phyloP scores from a whole-genome alignment of 2,888 invertebrate genomes.

The Horisme vitalbata region DNA sequence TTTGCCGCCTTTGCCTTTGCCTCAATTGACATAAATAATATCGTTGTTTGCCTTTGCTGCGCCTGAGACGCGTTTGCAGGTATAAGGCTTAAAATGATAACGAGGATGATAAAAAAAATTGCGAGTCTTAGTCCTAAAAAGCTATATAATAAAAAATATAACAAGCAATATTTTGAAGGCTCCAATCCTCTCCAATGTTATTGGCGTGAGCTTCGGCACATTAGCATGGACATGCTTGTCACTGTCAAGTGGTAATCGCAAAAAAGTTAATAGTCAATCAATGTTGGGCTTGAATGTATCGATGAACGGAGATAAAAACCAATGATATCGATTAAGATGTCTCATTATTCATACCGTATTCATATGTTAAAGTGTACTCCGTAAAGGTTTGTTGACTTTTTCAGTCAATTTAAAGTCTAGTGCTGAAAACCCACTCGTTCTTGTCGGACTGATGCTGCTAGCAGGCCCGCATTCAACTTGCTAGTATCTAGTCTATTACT shows the following conservation, averaged over 20 bases:
- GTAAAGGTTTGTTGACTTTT: too few species aligned
- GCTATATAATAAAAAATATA: constrained; percentile 5
- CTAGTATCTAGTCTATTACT: too few species aligned
- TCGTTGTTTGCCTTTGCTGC: too few species aligned
- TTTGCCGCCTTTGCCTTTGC: too few species aligned
- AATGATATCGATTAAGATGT: constrained; percentile 24
- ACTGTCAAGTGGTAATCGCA: constrained; percentile 57
- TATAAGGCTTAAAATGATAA: too few species aligned
- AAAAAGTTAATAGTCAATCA: constrained; percentile 43
- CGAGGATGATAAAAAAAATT: not conserved
- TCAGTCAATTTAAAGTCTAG: too few species aligned
- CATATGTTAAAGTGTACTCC: not conserved
- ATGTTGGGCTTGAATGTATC: constrained; percentile 18
- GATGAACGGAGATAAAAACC: constrained; percentile 20
- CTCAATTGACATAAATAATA: too few species aligned
- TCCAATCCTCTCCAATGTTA: constrained; percentile 39
- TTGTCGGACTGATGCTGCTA: too few species aligned
- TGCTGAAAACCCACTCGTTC: too few species aligned
- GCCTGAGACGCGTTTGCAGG: too few species aligned
- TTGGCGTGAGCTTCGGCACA: constrained; percentile 53
- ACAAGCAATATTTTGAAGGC: constrained; percentile 55
- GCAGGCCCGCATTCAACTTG: too few species aligned
- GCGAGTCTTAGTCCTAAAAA: not conserved
- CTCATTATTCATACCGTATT: constrained; percentile 22
- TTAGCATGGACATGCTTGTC: constrained; percentile 56